Conservation (phyloP, 1,140 invertebrate genomes). For the Rhopalosiphum padi region DNA sequence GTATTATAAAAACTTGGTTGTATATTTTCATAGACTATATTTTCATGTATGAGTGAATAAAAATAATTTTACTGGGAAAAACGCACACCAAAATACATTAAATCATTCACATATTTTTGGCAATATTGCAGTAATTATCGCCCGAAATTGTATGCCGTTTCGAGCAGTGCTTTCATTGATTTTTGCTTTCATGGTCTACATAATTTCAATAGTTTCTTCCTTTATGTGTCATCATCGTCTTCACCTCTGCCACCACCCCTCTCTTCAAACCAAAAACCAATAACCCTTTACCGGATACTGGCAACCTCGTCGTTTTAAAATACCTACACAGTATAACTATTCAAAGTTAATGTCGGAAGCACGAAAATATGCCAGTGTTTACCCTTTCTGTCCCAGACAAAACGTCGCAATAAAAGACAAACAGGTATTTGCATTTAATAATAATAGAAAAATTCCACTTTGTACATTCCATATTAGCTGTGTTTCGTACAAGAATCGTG, state of each 20-base stretch:
- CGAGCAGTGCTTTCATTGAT: not conserved
- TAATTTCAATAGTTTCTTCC: not conserved
- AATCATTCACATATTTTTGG: not conserved
- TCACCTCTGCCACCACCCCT: not conserved
- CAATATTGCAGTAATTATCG: not conserved
- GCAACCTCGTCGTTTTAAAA: not conserved
- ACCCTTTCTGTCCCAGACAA: not conserved
- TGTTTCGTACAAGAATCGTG: not conserved
- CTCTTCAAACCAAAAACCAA: not conserved
- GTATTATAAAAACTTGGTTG: not conserved
- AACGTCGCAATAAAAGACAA: constrained; percentile 17
- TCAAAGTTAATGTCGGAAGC: not conserved
- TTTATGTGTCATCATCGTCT: not conserved
- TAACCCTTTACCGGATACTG: not conserved
- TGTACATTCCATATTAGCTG: constrained; percentile 20
- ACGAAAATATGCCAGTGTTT: not conserved
- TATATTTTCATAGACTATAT: not conserved
- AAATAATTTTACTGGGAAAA: not conserved
- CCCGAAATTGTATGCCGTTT: not conserved
- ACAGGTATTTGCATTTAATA: constrained; percentile 2
- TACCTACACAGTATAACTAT: constrained; percentile 16
- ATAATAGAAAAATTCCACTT: constrained; percentile 34
- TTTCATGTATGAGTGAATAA: not conserved
- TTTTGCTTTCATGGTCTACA: not conserved
- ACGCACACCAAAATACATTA: not conserved